Evolutionary conservation across 2,797 vertebrate genomes (phyloP), one percentile per base, ranked within the genome.

Genomic region (Moxostoma hubbsi): DNA sequence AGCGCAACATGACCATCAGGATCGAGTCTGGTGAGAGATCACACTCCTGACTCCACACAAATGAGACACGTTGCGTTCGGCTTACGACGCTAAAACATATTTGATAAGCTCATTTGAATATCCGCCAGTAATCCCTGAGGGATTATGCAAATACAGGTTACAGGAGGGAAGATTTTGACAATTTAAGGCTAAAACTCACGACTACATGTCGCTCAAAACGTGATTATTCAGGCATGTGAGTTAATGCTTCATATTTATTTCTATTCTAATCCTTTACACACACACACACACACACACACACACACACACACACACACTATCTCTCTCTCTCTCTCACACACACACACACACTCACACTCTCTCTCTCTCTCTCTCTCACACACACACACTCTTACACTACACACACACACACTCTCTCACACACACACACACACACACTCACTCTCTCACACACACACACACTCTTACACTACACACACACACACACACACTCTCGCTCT

Each of bases 191-290:
- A 61, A 75, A 51, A 63, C 73, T 83, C 49, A n/a, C 73, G 72
- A 81, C 15, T 78, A 59, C 36, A 24, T 51, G 36, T 80, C 65
- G 74, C 50, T 73, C 75, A 59, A 75, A 71, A 80, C 4, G 5
- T 6, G 68, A 58, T 53, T 55, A 63, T 73, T 67, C 75, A 77
- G 74, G 71, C 83, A 86, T 87, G 75, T 88, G 83, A 86, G 80
- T 83, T 86, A 82, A 89, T 73, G 78, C 79, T 77, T 73, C 87
- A 87, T 84, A 82, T 82, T 83, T 81, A 67, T 83, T 89, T 87
- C 69, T 87, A 87, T 89, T 89, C 87, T 86, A 90, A 92, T 90
- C 84, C 86, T 77, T 82, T 76, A 72, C 67, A 73, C 76, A 75
- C 71, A 66, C 73, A 76, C 71, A 81, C 58, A 81, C 55, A 71